Conservation (phyloP, 2,888 invertebrate species). For the Drosophila hawaiiensis region DNA sequence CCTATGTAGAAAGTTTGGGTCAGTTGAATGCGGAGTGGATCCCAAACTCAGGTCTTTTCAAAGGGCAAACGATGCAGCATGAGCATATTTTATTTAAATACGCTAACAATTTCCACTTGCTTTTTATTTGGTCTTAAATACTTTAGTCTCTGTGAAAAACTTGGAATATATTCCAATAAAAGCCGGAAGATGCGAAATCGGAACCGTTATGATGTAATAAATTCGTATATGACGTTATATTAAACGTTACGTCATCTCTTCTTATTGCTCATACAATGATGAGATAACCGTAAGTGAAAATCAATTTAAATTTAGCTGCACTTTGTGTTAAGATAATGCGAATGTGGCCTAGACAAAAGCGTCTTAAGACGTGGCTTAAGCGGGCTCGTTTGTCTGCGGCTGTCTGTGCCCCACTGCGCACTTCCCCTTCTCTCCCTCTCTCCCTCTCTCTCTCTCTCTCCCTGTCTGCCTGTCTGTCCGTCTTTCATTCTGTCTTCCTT, state of each 20-base stretch:
- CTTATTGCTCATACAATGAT: not conserved
- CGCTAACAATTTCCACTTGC: not conserved
- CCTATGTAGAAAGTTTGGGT: conserved; percentile 12
- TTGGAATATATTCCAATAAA: not conserved
- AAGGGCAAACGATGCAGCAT: conserved; percentile 4
- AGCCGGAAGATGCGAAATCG: not conserved
- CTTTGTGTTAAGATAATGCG: conserved; percentile 11
- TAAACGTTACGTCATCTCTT: not conserved
- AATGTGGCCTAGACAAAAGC: conserved; percentile 44
- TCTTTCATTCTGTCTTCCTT: not conserved
- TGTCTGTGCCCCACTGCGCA: conserved; percentile 26
- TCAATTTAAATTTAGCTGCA: conserved; percentile 13
- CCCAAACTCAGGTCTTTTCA: conserved; percentile 13
- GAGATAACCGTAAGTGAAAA: conserved; percentile 10
- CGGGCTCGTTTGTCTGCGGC: conserved; percentile 56
- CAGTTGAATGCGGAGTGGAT: conserved; percentile 24
- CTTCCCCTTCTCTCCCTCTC: not conserved
- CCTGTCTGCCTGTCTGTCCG: not conserved
- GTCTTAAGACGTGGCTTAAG: conserved; percentile 64
- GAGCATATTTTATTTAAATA: not conserved
- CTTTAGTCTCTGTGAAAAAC: not conserved
- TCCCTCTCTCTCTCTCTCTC: no score
- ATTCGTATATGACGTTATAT: not conserved
- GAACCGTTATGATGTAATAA: not conserved
- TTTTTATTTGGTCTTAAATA: not conserved